phyloP scores from a whole-genome alignment of 2,888 invertebrate species.

The Microdon myrmicae region DNA sequence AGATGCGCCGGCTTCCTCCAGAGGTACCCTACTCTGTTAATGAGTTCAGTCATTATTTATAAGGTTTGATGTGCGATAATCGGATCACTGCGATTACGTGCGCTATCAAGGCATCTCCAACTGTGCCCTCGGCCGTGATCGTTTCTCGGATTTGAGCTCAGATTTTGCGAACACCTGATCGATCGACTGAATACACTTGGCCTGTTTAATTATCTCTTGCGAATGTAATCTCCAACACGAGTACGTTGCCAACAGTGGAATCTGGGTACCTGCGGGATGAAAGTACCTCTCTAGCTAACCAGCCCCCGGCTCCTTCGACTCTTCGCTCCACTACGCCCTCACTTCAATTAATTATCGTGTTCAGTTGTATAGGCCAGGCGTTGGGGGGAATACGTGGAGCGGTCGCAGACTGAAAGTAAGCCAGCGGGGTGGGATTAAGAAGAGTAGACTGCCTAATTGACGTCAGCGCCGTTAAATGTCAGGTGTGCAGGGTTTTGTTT shows the following conservation, averaged over 20 bases:
- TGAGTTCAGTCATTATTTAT: slow-evolving; percentile 49
- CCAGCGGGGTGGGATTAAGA: too few species aligned
- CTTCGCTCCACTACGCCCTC: too few species aligned
- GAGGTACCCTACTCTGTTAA: too few species aligned
- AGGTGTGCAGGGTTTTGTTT: slow-evolving; percentile 50
- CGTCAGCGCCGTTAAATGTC: slow-evolving; percentile 48
- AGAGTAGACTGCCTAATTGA: slow-evolving; percentile 30
- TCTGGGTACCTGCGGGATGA: too few species aligned
- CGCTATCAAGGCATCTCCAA: slow-evolving; percentile 14
- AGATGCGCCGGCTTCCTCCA: too few species aligned
- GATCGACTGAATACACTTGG: slow-evolving; percentile 42
- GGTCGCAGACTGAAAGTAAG: not conserved
- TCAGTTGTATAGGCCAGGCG: slow-evolving; percentile 6
- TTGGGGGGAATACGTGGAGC: not conserved
- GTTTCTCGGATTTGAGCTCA: slow-evolving; percentile 38
- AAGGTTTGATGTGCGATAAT: slow-evolving; percentile 41
- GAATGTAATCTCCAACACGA: slow-evolving; percentile 44
- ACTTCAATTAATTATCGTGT: too few species aligned
- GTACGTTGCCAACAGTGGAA: slow-evolving; percentile 21
- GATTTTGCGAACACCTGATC: slow-evolving; percentile 52
- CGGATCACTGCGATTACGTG: slow-evolving; percentile 41
- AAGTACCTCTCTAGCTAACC: too few species aligned
- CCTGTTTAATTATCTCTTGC: slow-evolving; percentile 48
- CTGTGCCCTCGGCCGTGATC: slow-evolving; percentile 17
- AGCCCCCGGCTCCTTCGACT: too few species aligned